These are phyloP conservation scores for Synaphobranchus kaupii DNA, from an alignment of 2,797 vertebrate species.

Conservation along the genomic window DNA sequence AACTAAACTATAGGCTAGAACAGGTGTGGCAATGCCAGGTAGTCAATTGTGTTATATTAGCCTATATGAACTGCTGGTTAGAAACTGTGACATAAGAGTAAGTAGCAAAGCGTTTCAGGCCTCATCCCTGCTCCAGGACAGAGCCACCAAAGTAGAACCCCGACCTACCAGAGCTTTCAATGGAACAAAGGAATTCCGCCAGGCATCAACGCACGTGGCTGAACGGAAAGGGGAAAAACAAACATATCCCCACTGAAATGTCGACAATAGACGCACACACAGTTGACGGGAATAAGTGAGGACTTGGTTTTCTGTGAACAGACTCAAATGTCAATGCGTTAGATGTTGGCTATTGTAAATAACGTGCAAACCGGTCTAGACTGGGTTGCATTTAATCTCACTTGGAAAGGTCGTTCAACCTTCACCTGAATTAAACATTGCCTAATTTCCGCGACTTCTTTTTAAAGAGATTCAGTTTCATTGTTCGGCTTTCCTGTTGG, in stretches of 20 bases:
- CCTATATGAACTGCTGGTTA: not conserved
- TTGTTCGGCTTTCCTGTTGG: not conserved
- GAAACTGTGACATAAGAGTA: not conserved
- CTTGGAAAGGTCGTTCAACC: not conserved
- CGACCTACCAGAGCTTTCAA: constrained; percentile 22
- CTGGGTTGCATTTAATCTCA: not conserved
- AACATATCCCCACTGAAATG: not conserved
- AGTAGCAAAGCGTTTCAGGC: not conserved
- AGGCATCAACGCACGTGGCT: constrained; percentile 55
- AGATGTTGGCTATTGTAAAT: not conserved
- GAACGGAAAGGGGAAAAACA: constrained; percentile 43
- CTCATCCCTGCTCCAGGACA: not conserved
- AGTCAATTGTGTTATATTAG: not conserved
- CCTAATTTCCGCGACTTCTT: not conserved
- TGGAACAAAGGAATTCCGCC: constrained; percentile 61
- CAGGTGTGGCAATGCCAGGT: not conserved
- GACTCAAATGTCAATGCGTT: not conserved
- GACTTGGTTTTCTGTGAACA: not conserved
- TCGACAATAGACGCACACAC: not conserved
- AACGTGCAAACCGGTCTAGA: not conserved
- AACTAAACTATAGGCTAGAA: not conserved
- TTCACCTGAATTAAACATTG: not conserved
- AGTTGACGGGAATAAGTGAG: not conserved
- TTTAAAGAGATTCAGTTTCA: not conserved
- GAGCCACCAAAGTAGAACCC: not conserved